These are phyloP conservation scores for Paramisgurnus dabryanus DNA, from an alignment of 2,113 vertebrate genomes.

Conservation along the genomic window DNA sequence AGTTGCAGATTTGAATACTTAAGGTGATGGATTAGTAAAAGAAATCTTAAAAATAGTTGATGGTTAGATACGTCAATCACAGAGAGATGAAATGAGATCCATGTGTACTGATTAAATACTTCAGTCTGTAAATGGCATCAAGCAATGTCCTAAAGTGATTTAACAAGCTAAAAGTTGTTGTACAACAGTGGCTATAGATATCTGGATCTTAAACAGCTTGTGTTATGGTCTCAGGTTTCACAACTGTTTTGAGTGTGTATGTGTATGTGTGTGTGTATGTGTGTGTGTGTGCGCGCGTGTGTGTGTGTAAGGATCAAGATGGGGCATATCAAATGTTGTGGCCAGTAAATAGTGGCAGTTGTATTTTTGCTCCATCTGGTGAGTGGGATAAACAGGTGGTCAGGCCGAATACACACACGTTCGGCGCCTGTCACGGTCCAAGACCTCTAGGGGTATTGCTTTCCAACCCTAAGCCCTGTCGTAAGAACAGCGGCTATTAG, in stretches of 20 bases:
- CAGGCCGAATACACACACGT: slow-evolving; percentile 29
- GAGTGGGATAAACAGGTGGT: slow-evolving; percentile 57
- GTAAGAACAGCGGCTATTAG: slow-evolving; percentile 16
- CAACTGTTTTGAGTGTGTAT: slow-evolving; percentile 5
- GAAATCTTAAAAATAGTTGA: no score
- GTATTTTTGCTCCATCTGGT: slow-evolving; percentile 47
- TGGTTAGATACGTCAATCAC: no score
- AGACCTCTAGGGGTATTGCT: slow-evolving; percentile 20
- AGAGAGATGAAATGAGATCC: not conserved
- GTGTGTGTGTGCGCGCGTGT: not conserved
- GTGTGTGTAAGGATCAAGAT: slow-evolving; percentile 3
- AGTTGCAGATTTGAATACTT: no score
- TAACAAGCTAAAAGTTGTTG: slow-evolving; percentile 15
- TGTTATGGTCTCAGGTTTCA: slow-evolving; percentile 26
- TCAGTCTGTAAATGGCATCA: slow-evolving; percentile 5
- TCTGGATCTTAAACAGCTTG: slow-evolving; percentile 11
- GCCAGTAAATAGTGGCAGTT: not conserved
- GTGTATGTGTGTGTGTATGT: not conserved
- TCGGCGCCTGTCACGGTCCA: slow-evolving; percentile 27
- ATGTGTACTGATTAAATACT: not conserved
- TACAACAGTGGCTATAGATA: slow-evolving; percentile 13
- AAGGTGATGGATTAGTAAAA: no score
- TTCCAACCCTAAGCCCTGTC: slow-evolving; percentile 29
- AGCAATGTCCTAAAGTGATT: not conserved
- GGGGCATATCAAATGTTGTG: slow-evolving; percentile 23